These are phyloP conservation scores for Crepidodera aurea DNA, from an alignment of 2,888 invertebrate species.

Conservation along the genomic window DNA sequence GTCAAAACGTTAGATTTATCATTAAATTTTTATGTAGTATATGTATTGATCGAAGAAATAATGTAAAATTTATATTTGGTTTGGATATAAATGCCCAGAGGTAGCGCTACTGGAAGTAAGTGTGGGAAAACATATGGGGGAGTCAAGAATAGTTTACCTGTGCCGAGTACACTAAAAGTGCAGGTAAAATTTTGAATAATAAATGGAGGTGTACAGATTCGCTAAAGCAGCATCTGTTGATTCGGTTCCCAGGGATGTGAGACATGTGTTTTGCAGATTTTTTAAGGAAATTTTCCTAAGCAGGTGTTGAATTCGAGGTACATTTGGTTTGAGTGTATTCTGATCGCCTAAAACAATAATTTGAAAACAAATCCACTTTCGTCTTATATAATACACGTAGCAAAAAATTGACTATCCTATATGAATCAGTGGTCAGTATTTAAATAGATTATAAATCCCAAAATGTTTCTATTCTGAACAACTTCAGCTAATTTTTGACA, in stretches of 20 bases:
- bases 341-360: constrained; percentile 34
- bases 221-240: constrained; percentile 51
- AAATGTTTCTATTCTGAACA: too few species aligned
- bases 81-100: neutral
- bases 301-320: constrained; percentile 51
- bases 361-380: neutral
- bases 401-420: too few species aligned
- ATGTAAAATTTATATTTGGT: too few species aligned
- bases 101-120: constrained; percentile 28
- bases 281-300: constrained; percentile 47
- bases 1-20: too few species aligned
- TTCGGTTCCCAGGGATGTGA: constrained; percentile 51
- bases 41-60: too few species aligned
- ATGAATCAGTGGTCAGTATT: too few species aligned
- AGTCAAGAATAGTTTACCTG: constrained; percentile 45
- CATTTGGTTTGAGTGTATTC: constrained; percentile 31
- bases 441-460: too few species aligned
- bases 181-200: constrained; percentile 48
- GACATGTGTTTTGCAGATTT: constrained; percentile 56
- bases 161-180: constrained; percentile 46
- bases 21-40: too few species aligned
- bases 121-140: constrained; percentile 39
- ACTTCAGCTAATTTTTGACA: too few species aligned
- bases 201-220: constrained; percentile 52
- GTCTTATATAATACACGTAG: neutral